Evolutionary conservation across 2,797 vertebrate genomes (phyloP).

Genomic region (Cuculus canorus): DNA sequence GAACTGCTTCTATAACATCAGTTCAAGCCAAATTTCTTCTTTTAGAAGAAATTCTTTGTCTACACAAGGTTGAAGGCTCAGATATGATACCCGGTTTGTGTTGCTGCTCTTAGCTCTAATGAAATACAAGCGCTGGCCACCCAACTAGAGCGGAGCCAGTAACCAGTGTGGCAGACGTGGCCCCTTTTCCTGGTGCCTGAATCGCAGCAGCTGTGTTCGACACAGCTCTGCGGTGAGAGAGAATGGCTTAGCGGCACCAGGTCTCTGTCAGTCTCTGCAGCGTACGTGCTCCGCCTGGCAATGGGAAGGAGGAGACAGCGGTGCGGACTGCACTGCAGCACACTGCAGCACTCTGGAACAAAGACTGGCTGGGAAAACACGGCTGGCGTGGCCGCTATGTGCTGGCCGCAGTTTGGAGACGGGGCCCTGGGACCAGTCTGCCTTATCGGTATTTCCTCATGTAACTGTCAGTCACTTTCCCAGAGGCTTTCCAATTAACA

Average conservation of each 20-base stretch:
- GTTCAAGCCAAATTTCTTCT: not conserved
- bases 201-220: not conserved
- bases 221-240: not conserved
- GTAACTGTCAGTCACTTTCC: not conserved
- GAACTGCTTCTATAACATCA: rapidly evolving
- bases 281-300: conserved; percentile 83
- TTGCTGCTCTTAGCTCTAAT: not conserved
- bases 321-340: conserved; percentile 90
- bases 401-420: not conserved
- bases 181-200: not conserved
- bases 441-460: rapidly evolving
- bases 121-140: not conserved
- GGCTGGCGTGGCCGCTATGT: not conserved
- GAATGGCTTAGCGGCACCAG: not conserved
- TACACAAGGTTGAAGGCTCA: not conserved
- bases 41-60: not conserved
- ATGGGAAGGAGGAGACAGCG: conserved; percentile 79
- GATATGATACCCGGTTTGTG: rapidly evolving
- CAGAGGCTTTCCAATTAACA: not conserved
- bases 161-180: not conserved
- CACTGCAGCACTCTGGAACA: conserved; percentile 83
- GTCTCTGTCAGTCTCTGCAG: conserved; percentile 78
- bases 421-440: rapidly evolving
- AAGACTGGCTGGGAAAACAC: not conserved
- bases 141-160: rapidly evolving